Evolutionary conservation across 2,797 vertebrate genomes (phyloP).

Genomic region (Arrhamphus sclerolepis): DNA sequence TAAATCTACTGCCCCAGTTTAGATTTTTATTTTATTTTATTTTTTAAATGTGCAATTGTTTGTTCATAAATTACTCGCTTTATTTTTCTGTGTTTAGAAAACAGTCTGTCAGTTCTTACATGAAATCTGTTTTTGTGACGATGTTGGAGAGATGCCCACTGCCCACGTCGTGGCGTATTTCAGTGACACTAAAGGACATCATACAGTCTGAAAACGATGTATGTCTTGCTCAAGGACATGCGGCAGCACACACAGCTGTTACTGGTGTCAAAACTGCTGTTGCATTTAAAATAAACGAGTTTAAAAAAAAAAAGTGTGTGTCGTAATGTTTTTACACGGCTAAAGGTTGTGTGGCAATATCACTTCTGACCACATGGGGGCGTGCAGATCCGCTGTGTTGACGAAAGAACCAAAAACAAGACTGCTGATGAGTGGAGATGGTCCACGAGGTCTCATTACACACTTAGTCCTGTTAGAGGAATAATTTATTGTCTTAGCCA

Average conservation of each 20-base stretch:
- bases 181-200: slow-evolving; percentile 16
- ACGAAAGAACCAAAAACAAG: too few species aligned
- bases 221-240: slow-evolving; percentile 27
- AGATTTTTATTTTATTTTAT: background rate
- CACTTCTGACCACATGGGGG: too few species aligned
- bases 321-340: background rate
- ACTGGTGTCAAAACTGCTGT: slow-evolving; percentile 33
- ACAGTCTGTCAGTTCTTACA: background rate
- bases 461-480: too few species aligned
- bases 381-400: too few species aligned
- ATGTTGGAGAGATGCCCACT: background rate
- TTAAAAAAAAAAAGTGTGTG: slow-evolving; percentile 3
- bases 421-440: too few species aligned
- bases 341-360: too few species aligned
- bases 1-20: slow-evolving; percentile 1
- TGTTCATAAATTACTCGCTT: slow-evolving; percentile 14
- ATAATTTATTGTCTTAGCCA: too few species aligned
- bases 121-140: slow-evolving; percentile 5
- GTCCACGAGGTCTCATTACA: too few species aligned
- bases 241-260: slow-evolving; percentile 25
- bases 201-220: slow-evolving; percentile 11
- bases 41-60: slow-evolving; percentile 10
- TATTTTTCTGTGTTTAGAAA: slow-evolving; percentile 12
- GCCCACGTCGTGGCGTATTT: slow-evolving; percentile 9
- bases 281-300: slow-evolving; percentile 56